Conservation (phyloP, 2,797 vertebrate genomes). For the Sebastes melanostomus region DNA sequence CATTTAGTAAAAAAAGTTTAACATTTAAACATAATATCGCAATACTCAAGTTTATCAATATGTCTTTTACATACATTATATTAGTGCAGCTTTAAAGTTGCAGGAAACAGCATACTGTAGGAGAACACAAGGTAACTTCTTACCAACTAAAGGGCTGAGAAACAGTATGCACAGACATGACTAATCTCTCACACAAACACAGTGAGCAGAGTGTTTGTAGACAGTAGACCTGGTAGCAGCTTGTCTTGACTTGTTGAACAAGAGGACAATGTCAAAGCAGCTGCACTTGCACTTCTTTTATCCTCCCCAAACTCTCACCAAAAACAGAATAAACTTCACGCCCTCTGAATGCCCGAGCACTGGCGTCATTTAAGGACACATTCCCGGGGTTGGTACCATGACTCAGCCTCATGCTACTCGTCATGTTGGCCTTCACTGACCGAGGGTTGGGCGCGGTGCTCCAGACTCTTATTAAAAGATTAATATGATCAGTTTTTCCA, state of each 20-base stretch:
- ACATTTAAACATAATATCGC: too few species aligned
- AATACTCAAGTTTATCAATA: too few species aligned
- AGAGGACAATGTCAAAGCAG: neutral
- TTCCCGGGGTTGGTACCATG: constrained; percentile 23
- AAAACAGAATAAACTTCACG: neutral
- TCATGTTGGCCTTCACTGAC: neutral
- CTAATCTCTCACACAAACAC: neutral
- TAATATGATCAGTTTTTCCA: constrained; percentile 26
- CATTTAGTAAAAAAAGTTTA: too few species aligned
- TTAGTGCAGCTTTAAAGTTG: neutral
- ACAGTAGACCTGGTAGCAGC: constrained; percentile 17
- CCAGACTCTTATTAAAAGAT: neutral
- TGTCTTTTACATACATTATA: too few species aligned
- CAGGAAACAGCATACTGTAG: neutral
- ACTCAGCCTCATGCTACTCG: constrained; percentile 28
- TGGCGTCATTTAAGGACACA: constrained; percentile 28
- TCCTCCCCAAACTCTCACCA: neutral
- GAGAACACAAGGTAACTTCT: neutral
- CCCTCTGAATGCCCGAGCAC: neutral
- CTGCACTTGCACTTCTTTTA: constrained; percentile 7
- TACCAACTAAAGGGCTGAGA: neutral
- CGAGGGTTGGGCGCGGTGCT: constrained; percentile 26
- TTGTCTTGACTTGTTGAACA: constrained; percentile 29
- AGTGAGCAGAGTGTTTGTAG: constrained; percentile 3
- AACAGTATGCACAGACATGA: neutral